phyloP scores from a whole-genome alignment of 2,113 vertebrate genomes.

The Stictonetta naevosa region DNA sequence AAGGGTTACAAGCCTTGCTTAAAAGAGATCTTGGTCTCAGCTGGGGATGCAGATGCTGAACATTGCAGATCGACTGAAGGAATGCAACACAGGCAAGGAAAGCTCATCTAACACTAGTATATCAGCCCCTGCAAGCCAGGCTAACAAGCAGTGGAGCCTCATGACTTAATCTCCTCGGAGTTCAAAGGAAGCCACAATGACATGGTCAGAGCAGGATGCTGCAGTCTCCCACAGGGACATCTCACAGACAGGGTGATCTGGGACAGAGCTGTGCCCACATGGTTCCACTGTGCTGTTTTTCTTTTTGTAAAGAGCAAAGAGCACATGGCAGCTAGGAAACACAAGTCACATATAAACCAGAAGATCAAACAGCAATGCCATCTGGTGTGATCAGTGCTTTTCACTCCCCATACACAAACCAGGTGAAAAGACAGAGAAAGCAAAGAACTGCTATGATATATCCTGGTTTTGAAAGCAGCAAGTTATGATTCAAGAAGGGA shows the following conservation, averaged over 20 bases:
- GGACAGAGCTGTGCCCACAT: neutral
- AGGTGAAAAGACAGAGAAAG: neutral
- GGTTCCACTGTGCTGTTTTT: neutral
- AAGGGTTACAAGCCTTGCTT: neutral
- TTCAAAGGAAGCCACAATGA: neutral
- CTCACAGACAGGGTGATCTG: neutral
- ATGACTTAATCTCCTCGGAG: neutral
- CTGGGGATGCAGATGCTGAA: neutral
- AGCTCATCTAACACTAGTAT: neutral
- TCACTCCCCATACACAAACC: neutral
- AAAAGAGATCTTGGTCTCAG: neutral
- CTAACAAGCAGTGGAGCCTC: neutral
- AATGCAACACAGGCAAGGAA: neutral
- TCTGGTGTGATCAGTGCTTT: neutral
- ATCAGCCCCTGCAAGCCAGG: neutral
- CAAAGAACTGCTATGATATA: neutral
- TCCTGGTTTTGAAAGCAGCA: neutral
- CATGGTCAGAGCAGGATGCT: neutral
- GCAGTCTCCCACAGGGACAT: rapidly evolving
- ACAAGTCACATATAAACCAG: neutral
- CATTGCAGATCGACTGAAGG: neutral
- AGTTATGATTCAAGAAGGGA: neutral
- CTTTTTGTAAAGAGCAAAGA: neutral
- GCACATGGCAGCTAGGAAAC: neutral
- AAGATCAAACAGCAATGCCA: constrained; percentile 13